Evolutionary conservation across 2,113 vertebrate species (phyloP).

Genomic region (Dissostichus mawsoni): DNA sequence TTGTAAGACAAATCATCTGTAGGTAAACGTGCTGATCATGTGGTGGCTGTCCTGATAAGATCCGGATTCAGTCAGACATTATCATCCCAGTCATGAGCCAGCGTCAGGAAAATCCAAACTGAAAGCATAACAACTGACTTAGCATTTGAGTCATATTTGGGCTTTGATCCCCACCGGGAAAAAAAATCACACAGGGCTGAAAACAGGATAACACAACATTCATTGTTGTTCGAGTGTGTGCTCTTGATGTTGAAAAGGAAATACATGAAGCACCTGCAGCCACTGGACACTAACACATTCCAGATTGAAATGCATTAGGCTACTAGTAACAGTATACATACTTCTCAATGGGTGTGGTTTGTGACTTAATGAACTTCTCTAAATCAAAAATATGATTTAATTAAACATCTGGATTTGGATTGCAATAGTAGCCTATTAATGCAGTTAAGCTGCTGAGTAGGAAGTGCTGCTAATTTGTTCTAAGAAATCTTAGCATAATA

Average conservation of each 20-base stretch:
- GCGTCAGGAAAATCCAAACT: slow-evolving; percentile 31
- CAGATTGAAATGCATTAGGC: too few relatives aligned
- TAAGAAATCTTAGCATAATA: too few relatives aligned
- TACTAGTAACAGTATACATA: too few relatives aligned
- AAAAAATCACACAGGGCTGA: slow-evolving; percentile 41
- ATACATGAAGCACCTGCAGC: slow-evolving; percentile 43
- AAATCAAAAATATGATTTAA: too few relatives aligned
- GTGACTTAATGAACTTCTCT: too few relatives aligned
- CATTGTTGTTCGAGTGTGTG: slow-evolving; percentile 8
- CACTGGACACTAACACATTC: neutral
- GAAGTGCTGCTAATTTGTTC: too few relatives aligned
- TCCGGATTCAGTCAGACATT: slow-evolving; percentile 4
- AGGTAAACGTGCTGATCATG: slow-evolving; percentile 18
- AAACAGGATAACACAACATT: slow-evolving; percentile 19
- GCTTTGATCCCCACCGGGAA: slow-evolving; percentile 47
- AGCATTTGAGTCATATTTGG: slow-evolving; percentile 45
- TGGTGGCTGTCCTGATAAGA: slow-evolving; percentile 22
- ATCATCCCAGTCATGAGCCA: slow-evolving; percentile 13
- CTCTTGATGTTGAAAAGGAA: slow-evolving; percentile 4
- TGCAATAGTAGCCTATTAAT: too few relatives aligned
- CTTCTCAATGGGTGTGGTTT: too few relatives aligned
- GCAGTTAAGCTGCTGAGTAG: too few relatives aligned
- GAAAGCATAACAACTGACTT: slow-evolving; percentile 37
- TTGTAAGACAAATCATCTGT: neutral
- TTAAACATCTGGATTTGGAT: too few relatives aligned